Evolutionary conservation across 2,888 invertebrate genomes (phyloP).

Genomic region (Drosophila heteroneura): DNA sequence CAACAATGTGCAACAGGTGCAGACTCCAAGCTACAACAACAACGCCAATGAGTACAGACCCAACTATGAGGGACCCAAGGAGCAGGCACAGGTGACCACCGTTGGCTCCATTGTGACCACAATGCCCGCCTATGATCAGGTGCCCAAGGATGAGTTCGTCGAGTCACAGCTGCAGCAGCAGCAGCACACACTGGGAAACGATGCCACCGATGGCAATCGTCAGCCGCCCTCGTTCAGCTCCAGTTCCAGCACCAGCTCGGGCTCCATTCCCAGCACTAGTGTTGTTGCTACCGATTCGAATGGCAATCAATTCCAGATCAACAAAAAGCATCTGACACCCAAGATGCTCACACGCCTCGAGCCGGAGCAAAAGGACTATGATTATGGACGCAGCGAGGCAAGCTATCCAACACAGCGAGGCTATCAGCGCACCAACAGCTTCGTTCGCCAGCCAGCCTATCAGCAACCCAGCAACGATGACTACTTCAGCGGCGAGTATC

Average conservation of each 20-base stretch:
- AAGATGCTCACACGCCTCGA: constrained; percentile 76
- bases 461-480: constrained; percentile 69
- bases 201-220: constrained; percentile 52
- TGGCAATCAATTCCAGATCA: constrained; percentile 74
- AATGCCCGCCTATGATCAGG: constrained; percentile 74
- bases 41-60: constrained; percentile 64
- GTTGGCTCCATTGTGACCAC: constrained; percentile 73
- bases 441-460: constrained; percentile 56
- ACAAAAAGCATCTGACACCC: constrained; percentile 68
- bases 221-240: constrained; percentile 15
- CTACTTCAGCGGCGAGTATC: constrained; percentile 75
- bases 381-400: constrained; percentile 62
- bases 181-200: constrained; percentile 37
- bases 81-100: constrained; percentile 59
- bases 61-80: constrained; percentile 56
- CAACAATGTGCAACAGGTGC: constrained; percentile 63
- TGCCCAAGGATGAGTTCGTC: constrained; percentile 67
- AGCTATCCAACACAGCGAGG: constrained; percentile 43
- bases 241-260: constrained; percentile 15
- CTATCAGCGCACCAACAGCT: constrained; percentile 66
- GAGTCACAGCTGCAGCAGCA: constrained; percentile 70
- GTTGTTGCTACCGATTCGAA: constrained; percentile 68
- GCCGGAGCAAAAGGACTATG: constrained; percentile 65
- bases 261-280: constrained; percentile 13
- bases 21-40: constrained; percentile 56